Conservation (phyloP, 2,888 invertebrate genomes). For the Drosophila hawaiiensis region DNA sequence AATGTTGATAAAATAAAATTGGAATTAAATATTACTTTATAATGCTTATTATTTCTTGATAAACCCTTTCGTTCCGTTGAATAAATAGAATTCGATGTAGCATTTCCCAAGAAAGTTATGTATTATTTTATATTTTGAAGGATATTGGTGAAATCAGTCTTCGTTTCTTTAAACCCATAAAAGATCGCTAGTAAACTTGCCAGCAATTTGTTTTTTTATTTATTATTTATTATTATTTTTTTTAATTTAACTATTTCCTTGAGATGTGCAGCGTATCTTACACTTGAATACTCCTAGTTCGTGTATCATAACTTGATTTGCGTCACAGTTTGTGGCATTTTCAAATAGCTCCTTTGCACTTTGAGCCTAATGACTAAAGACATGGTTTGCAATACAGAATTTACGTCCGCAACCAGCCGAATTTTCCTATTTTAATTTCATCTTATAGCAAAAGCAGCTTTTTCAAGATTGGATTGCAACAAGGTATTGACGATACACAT, state of each 20-base stretch:
- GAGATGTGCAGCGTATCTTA: background rate
- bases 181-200: background rate
- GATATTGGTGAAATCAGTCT: background rate
- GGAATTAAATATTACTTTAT: background rate
- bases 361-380: constrained; percentile 18
- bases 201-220: background rate
- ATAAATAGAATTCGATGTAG: too few relatives aligned
- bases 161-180: background rate
- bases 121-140: background rate
- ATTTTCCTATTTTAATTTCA: constrained; percentile 33
- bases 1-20: background rate
- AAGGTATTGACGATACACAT: constrained; percentile 39
- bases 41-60: background rate
- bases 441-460: constrained; percentile 2
- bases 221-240: too few relatives aligned
- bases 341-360: constrained; percentile 17
- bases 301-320: background rate
- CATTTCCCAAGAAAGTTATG: too few relatives aligned
- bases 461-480: constrained; percentile 7
- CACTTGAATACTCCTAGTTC: background rate
- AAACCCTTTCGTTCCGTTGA: background rate
- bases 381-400: background rate
- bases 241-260: background rate
- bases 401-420: constrained; percentile 27
- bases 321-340: constrained; percentile 19